phyloP scores from a whole-genome alignment of 2,797 vertebrate species.

The Cirrhinus mrigala region DNA sequence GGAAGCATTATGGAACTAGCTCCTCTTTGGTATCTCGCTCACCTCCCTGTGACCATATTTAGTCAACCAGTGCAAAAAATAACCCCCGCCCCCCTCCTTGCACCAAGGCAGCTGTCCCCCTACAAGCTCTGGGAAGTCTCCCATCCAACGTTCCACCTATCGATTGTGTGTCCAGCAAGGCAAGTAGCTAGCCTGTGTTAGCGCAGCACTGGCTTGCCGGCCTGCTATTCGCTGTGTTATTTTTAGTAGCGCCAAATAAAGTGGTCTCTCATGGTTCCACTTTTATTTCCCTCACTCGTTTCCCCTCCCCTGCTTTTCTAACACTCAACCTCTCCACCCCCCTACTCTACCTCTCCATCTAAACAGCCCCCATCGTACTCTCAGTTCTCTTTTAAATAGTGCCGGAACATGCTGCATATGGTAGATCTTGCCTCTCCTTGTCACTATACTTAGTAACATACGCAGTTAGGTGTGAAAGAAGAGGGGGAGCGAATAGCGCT shows the following conservation, averaged over 20 bases:
- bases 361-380: conserved; percentile 52
- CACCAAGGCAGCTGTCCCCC: conserved; percentile 60
- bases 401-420: conserved; percentile 79
- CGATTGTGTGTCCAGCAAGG: conserved; percentile 89
- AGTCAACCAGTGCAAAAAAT: conserved; percentile 99
- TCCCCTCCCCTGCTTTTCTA: conserved; percentile 22
- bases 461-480: conserved; percentile 63
- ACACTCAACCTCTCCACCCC: conserved; percentile 28
- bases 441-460: conserved; percentile 86
- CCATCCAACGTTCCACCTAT: conserved; percentile 88
- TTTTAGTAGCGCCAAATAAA: conserved; percentile 97
- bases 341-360: conserved; percentile 29
- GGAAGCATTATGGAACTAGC: conserved; percentile 92
- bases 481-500: conserved; percentile 42
- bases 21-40: conserved; percentile 89
- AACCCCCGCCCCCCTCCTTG: conserved; percentile 78
- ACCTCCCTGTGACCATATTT: conserved; percentile 99
- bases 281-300: conserved; percentile 59
- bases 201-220: conserved; percentile 68
- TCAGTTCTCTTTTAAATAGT: conserved; percentile 79
- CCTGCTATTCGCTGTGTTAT: conserved; percentile 88
- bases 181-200: conserved; percentile 64
- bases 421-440: conserved; percentile 79
- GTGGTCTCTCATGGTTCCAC: conserved; percentile 75
- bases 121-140: conserved; percentile 84